Evolutionary conservation across 2,797 vertebrate species (phyloP).

Genomic region (Danio choprae): DNA sequence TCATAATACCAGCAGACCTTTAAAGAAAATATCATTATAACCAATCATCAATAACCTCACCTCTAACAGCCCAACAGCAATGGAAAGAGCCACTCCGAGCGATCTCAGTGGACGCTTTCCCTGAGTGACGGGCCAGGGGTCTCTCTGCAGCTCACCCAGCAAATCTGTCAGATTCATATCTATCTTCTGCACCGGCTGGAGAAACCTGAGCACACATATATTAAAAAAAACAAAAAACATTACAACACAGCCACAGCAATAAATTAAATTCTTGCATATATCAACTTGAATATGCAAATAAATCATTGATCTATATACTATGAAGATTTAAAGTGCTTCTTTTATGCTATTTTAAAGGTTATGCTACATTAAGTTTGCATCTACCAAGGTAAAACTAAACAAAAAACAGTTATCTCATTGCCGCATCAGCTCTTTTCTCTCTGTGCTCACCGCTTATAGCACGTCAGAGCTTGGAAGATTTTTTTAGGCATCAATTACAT

Average conservation of each 20-base stretch:
- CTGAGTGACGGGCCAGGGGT: conserved; percentile 96
- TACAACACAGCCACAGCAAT: neutral
- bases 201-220: conserved; percentile 79
- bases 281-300: no score
- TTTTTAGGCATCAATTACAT: no score
- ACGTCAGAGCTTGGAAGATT: no score
- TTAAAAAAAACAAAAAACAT: neutral
- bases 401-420: no score
- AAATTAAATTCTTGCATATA: neutral
- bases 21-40: neutral
- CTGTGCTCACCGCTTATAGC: no score
- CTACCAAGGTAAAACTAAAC: no score
- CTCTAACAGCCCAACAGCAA: conserved; percentile 95
- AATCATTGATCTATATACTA: no score
- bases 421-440: no score
- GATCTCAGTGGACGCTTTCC: conserved; percentile 93
- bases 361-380: no score
- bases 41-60: conserved; percentile 73
- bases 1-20: neutral
- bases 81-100: conserved; percentile 92
- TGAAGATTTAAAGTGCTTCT: no score
- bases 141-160: conserved; percentile 92
- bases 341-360: no score
- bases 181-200: conserved; percentile 96
- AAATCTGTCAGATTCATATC: conserved; percentile 99